These are phyloP conservation scores for Cryptus viduatorius DNA, from an alignment of 2,888 invertebrate species.

Conservation along the genomic window DNA sequence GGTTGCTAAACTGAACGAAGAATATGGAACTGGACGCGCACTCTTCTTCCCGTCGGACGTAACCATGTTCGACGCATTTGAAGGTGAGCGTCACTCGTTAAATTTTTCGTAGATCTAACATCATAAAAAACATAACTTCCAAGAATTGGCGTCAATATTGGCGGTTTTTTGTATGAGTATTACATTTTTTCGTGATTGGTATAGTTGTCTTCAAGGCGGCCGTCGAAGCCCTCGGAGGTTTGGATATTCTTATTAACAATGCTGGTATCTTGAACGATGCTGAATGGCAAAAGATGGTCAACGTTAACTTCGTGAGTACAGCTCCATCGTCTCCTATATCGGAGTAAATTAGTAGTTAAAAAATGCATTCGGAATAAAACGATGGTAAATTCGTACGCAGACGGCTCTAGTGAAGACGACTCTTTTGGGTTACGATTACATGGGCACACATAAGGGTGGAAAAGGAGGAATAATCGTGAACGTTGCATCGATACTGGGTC, in stretches of 20 bases:
- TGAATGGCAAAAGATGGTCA: slow-evolving; percentile 78
- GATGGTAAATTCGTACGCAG: slow-evolving; percentile 88
- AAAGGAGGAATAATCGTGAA: slow-evolving; percentile 88
- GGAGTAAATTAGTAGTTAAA: background rate
- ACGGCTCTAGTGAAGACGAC: slow-evolving; percentile 86
- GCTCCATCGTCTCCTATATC: background rate
- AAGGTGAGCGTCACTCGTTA: background rate
- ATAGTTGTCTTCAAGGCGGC: slow-evolving; percentile 84
- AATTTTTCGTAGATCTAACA: background rate
- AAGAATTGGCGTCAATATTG: too few species aligned
- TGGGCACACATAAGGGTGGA: slow-evolving; percentile 85
- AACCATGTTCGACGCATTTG: background rate
- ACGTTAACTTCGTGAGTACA: slow-evolving; percentile 79
- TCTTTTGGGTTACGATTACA: slow-evolving; percentile 83
- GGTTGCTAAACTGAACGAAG: background rate
- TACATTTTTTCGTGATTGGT: background rate
- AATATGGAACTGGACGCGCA: background rate
- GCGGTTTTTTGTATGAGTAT: too few species aligned
- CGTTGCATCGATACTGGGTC: slow-evolving; percentile 87
- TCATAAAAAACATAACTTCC: too few species aligned
- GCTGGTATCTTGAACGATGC: slow-evolving; percentile 80
- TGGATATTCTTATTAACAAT: slow-evolving; percentile 86
- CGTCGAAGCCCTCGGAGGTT: slow-evolving; percentile 82
- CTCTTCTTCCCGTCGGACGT: background rate
- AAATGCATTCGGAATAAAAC: slow-evolving; percentile 84